These are phyloP conservation scores for Hydrozoanthus gracilis DNA, from an alignment of 92 coral and sea anemone species.

Conservation along the genomic window DNA sequence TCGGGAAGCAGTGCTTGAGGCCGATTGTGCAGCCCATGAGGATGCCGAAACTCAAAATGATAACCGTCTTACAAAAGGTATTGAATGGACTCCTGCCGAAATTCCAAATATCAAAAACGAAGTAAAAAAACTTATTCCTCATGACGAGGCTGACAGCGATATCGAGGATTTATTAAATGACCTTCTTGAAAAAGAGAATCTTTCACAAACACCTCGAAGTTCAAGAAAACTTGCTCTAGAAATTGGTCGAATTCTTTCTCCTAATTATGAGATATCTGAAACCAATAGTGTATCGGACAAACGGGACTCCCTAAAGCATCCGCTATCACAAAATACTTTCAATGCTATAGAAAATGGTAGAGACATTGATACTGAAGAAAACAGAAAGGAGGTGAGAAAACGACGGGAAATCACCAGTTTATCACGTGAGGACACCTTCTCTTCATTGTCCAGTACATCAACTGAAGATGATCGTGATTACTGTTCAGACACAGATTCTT, in stretches of 20 bases:
- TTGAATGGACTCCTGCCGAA: neutral
- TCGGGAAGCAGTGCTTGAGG: neutral
- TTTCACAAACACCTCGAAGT: conserved; percentile 1
- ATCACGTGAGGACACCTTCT: conserved; percentile 30
- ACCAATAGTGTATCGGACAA: conserved; percentile 15
- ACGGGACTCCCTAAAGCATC: neutral
- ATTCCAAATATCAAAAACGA: neutral
- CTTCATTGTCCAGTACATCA: conserved; percentile 36
- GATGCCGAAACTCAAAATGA: neutral
- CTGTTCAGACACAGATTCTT: conserved; percentile 80
- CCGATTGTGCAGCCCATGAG: neutral
- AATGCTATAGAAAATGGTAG: neutral
- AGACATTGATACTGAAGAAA: neutral
- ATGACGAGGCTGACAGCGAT: conserved; percentile 62
- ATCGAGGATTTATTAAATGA: conserved; percentile 73
- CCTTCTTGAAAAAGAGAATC: conserved; percentile 49
- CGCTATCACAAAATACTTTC: neutral
- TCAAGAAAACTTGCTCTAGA: neutral
- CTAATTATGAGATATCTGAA: neutral
- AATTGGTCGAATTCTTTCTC: conserved; percentile 19
- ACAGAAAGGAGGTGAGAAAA: neutral
- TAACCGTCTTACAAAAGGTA: neutral
- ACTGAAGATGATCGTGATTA: conserved; percentile 41
- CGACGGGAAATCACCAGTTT: neutral
- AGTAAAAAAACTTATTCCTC: neutral